A percentile compares a stretch with the other conserved stretches of the same genome.
phyloP scores from a whole-genome alignment of 2,888 invertebrate species.

The Patella caerulea region DNA sequence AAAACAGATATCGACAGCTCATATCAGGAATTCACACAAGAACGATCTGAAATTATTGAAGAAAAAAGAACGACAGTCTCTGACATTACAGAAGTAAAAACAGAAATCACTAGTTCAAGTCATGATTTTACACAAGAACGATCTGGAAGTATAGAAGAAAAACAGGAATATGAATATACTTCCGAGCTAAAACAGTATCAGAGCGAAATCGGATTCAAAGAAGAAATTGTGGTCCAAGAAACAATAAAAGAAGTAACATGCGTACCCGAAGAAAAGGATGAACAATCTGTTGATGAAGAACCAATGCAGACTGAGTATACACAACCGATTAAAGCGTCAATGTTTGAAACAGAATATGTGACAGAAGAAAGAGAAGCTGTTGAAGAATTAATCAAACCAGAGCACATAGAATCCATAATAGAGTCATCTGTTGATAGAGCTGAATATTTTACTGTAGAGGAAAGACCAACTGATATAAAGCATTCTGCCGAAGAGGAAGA shows the following conservation, averaged over 20 bases:
- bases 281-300: constrained; percentile 23
- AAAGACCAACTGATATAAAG: constrained; percentile 20
- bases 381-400: constrained; percentile 14
- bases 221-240: constrained; percentile 21
- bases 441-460: not conserved
- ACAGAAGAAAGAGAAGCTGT: constrained; percentile 17
- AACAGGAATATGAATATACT: constrained; percentile 28
- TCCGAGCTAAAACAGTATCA: not conserved
- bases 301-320: constrained; percentile 17
- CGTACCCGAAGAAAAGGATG: constrained; percentile 23
- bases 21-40: not conserved
- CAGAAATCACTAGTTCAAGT: not conserved
- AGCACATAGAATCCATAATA: not conserved
- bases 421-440: not conserved
- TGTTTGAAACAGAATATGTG: constrained; percentile 13
- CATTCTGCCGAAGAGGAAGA: constrained; percentile 23
- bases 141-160: constrained; percentile 20
- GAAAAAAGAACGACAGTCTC: constrained; percentile 15
- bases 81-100: not conserved
- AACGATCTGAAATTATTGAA: not conserved
- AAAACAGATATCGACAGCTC: not conserved
- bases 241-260: constrained; percentile 5
- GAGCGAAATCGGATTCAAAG: not conserved
- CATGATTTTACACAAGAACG: constrained; percentile 11
- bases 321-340: constrained; percentile 22